Conservation (phyloP, 2,888 invertebrate species). For the Cataglyphis altisquamis region DNA sequence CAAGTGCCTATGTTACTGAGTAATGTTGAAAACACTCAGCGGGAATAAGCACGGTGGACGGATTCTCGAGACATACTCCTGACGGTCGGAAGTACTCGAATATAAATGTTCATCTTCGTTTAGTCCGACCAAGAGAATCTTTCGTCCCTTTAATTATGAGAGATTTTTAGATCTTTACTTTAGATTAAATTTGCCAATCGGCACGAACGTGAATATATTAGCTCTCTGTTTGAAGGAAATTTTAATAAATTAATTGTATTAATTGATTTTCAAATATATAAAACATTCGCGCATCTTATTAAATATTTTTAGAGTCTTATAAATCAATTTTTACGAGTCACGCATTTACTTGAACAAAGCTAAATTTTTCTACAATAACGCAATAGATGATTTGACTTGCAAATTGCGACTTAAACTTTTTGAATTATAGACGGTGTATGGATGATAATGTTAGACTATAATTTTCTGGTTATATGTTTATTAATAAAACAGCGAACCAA, state of each 20-base stretch:
- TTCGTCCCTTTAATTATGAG: neutral
- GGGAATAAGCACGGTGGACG: constrained; percentile 48
- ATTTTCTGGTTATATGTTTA: neutral
- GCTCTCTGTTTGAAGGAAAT: neutral
- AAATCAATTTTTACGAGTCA: neutral
- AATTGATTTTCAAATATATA: neutral
- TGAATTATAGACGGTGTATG: neutral
- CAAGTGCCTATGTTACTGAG: neutral
- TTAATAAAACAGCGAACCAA: neutral
- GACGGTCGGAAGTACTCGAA: neutral
- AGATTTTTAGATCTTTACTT: neutral
- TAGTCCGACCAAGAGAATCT: neutral
- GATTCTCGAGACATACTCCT: constrained; percentile 51
- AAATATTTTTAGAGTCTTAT: neutral
- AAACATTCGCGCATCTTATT: neutral
- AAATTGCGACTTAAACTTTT: constrained; percentile 15
- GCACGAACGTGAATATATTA: neutral
- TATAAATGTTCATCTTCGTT: constrained; percentile 5
- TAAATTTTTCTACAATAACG: neutral
- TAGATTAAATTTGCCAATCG: neutral
- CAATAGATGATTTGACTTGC: neutral
- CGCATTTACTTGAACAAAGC: neutral
- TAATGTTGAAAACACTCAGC: constrained; percentile 46
- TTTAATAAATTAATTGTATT: constrained; percentile 19
- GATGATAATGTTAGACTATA: neutral